phyloP scores from a whole-genome alignment of 2,888 invertebrate genomes.

The Leptogaster cylindrica region DNA sequence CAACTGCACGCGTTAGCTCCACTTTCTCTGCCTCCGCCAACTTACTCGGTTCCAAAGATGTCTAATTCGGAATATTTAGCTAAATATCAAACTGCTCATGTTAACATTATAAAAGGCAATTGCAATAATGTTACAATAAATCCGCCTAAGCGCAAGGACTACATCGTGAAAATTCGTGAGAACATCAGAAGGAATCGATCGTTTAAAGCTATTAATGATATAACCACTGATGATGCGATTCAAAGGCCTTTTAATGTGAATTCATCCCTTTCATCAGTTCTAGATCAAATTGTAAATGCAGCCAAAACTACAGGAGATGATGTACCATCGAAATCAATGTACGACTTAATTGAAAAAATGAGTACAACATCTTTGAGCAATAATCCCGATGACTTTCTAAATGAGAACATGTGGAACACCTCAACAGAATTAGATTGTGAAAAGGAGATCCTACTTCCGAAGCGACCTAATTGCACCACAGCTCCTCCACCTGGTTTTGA shows the following conservation, averaged over 20 bases:
- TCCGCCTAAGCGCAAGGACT: slow-evolving; percentile 43
- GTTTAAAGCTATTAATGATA: slow-evolving; percentile 48
- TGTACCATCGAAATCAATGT: slow-evolving; percentile 47
- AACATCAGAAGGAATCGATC: slow-evolving; percentile 49
- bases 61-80: slow-evolving; percentile 19
- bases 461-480: slow-evolving; percentile 41
- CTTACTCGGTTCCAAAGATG: slow-evolving; percentile 17
- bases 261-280: slow-evolving; percentile 42
- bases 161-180: slow-evolving; percentile 46
- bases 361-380: slow-evolving; percentile 40
- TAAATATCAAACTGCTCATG: slow-evolving; percentile 20
- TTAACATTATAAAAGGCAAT: slow-evolving; percentile 34
- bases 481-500: slow-evolving; percentile 44
- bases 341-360: slow-evolving; percentile 47
- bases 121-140: slow-evolving; percentile 41
- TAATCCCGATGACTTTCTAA: slow-evolving; percentile 27
- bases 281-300: slow-evolving; percentile 41
- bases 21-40: slow-evolving; percentile 31
- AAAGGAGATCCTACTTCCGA: slow-evolving; percentile 41
- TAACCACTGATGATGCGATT: slow-evolving; percentile 16
- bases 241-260: slow-evolving; percentile 38
- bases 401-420: slow-evolving; percentile 22
- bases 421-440: slow-evolving; percentile 39
- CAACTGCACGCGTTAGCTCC: slow-evolving; percentile 42
- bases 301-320: slow-evolving; percentile 22